Conservation (phyloP, 1,140 invertebrate genomes). For the Zaprionus lachaisei region DNA sequence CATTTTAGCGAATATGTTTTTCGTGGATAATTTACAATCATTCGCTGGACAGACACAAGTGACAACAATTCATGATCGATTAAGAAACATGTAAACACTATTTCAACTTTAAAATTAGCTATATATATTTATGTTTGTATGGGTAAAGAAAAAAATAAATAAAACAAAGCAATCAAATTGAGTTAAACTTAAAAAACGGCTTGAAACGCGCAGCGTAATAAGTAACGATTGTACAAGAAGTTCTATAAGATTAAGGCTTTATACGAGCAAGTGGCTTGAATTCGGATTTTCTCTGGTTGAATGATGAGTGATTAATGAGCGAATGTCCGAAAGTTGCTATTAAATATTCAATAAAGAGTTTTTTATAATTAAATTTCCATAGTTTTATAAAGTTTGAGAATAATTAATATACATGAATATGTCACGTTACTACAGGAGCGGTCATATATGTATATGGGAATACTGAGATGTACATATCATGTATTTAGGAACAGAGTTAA, state of each 20-base stretch:
- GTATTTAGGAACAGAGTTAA: background rate
- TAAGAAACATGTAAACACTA: conserved; percentile 27
- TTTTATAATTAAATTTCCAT: background rate
- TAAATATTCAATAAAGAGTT: background rate
- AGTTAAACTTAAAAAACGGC: conserved; percentile 45
- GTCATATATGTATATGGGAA: too few relatives aligned
- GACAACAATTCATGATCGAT: conserved; percentile 14
- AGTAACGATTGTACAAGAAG: conserved; percentile 52
- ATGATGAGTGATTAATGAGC: background rate
- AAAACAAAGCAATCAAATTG: conserved; percentile 42
- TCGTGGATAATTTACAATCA: conserved; percentile 21
- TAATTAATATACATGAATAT: background rate
- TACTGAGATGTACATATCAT: too few relatives aligned
- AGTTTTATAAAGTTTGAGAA: background rate
- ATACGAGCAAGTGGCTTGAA: conserved; percentile 39
- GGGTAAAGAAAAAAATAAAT: conserved; percentile 19
- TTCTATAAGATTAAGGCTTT: conserved; percentile 44
- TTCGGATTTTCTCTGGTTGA: conserved; percentile 21
- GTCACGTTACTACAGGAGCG: too few relatives aligned
- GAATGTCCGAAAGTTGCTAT: background rate
- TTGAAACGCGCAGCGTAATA: conserved; percentile 61
- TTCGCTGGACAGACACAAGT: conserved; percentile 28
- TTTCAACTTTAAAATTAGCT: conserved; percentile 10
- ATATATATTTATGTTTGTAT: conserved; percentile 25
- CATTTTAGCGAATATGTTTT: conserved; percentile 31